These are phyloP conservation scores for Syrrhaptes paradoxus DNA, from an alignment of 2,113 vertebrate species.

Conservation along the genomic window DNA sequence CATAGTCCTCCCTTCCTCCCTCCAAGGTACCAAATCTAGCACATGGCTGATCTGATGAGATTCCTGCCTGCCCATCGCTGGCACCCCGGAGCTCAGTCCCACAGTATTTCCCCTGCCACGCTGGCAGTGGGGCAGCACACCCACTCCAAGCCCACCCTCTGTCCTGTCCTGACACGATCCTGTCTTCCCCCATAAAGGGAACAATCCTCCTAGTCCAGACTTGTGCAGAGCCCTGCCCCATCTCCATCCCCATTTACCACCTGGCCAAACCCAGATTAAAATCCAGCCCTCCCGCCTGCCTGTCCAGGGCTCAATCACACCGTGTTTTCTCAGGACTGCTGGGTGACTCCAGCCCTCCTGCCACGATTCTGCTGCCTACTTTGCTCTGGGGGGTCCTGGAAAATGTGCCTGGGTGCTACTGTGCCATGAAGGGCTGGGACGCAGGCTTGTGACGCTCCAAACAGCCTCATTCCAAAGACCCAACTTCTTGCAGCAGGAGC, in stretches of 20 bases:
- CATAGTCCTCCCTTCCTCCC: not conserved
- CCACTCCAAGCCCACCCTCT: not conserved
- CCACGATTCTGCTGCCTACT: not conserved
- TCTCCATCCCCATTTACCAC: not conserved
- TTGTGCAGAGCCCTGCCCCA: not conserved
- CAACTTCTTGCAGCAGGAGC: not conserved
- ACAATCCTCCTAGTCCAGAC: not conserved
- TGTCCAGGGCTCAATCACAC: not conserved
- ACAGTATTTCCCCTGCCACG: rapidly evolving
- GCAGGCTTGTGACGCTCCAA: not conserved
- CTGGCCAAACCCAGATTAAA: not conserved
- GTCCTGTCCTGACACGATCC: not conserved
- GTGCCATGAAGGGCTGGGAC: rapidly evolving
- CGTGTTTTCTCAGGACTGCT: not conserved
- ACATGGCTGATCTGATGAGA: not conserved
- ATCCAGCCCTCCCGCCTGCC: not conserved
- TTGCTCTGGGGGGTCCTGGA: not conserved
- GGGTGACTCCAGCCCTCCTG: not conserved
- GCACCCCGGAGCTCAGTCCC: not conserved
- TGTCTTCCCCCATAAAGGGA: not conserved
- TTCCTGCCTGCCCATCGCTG: not conserved
- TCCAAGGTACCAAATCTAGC: not conserved
- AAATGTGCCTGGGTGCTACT: not conserved
- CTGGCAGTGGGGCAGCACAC: rapidly evolving
- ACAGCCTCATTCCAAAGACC: not conserved